A percentile compares a stretch with the other conserved stretches of the same genome.
Conservation (phyloP, 2,113 vertebrate species). For the Eidolon helvum region DNA sequence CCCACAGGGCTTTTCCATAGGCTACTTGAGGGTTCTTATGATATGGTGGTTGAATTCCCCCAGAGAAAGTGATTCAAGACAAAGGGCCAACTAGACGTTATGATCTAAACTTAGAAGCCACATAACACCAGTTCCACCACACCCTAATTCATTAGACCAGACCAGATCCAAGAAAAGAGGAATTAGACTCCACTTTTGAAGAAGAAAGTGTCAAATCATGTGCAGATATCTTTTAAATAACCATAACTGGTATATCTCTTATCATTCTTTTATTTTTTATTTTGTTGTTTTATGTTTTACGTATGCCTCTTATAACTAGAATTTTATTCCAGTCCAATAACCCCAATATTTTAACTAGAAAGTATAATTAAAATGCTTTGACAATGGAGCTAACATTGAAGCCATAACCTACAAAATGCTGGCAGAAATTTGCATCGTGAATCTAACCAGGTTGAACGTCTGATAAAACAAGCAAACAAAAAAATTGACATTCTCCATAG, state of each 20-base stretch:
- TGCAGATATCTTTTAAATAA: neutral
- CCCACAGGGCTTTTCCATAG: neutral
- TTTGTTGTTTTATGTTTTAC: neutral
- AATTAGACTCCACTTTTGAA: neutral
- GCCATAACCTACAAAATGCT: neutral
- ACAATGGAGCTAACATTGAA: neutral
- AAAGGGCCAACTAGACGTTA: neutral
- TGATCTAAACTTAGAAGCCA: neutral
- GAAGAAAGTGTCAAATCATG: neutral
- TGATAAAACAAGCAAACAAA: neutral
- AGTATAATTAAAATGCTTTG: neutral
- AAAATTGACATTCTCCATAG: neutral
- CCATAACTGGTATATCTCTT: neutral
- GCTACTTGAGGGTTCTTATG: neutral
- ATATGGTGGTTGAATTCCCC: neutral
- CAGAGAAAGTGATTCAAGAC: neutral
- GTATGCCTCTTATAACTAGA: neutral
- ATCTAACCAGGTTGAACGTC: neutral
- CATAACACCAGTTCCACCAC: neutral
- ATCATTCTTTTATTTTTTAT: neutral
- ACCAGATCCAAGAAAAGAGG: neutral
- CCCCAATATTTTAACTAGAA: neutral
- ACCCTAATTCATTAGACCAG: neutral
- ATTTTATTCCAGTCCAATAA: neutral
- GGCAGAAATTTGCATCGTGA: neutral